These are phyloP conservation scores for Pseudochirops cupreus DNA, from an alignment of 2,797 vertebrate species.

Conservation along the genomic window DNA sequence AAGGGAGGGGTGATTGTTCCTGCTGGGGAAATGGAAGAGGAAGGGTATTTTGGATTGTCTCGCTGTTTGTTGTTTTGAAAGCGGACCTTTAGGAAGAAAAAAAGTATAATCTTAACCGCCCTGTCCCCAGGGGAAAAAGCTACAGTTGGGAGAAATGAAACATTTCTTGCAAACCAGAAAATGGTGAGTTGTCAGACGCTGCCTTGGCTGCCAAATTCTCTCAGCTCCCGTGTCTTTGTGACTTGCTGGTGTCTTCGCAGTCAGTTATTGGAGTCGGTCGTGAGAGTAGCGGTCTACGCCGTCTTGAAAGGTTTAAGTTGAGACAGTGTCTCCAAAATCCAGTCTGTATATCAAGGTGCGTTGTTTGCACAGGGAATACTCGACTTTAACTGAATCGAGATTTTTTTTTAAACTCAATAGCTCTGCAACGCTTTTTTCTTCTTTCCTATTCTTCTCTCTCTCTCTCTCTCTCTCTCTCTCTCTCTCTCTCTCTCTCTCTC, in stretches of 20 bases:
- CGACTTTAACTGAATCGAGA: conserved; percentile 82
- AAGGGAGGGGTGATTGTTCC: neutral
- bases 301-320: conserved; percentile 71
- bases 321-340: conserved; percentile 66
- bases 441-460: conserved; percentile 69
- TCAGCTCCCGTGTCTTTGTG: conserved; percentile 79
- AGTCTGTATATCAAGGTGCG: conserved; percentile 66
- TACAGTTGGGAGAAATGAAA: conserved; percentile 82
- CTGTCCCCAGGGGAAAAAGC: conserved; percentile 81
- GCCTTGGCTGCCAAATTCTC: conserved; percentile 87
- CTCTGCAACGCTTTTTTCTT: neutral
- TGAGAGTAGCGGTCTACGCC: conserved; percentile 81
- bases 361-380: conserved; percentile 73
- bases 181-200: conserved; percentile 90
- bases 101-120: conserved; percentile 74
- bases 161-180: conserved; percentile 85
- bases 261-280: conserved; percentile 77
- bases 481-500: conserved; percentile 4
- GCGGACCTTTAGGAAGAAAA: conserved; percentile 80
- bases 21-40: conserved; percentile 71
- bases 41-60: conserved; percentile 71
- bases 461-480: conserved; percentile 10
- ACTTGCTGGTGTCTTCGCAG: conserved; percentile 81
- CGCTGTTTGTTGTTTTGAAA: conserved; percentile 80
- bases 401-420: conserved; percentile 83